Evolutionary conservation across 2,113 vertebrate genomes (phyloP).

Genomic region (Cardinalis cardinalis): DNA sequence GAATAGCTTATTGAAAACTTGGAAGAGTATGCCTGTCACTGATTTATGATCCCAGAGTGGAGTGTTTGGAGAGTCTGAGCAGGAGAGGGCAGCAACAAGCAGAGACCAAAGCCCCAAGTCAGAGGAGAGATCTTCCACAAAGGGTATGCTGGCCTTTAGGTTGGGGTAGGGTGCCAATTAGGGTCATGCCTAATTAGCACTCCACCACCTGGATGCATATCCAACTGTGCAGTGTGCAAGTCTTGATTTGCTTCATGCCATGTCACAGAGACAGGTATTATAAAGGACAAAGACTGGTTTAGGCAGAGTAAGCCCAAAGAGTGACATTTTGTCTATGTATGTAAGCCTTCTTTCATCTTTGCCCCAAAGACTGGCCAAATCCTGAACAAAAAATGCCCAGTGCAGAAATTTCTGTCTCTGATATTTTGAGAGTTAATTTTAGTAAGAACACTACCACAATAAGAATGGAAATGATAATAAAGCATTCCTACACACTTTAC

Average conservation of each 20-base stretch:
- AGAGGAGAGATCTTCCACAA: not conserved
- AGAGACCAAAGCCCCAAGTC: not conserved
- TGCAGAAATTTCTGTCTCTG: not conserved
- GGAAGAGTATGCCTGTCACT: not conserved
- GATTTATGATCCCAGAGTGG: not conserved
- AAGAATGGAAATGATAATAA: not conserved
- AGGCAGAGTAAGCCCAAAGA: not conserved
- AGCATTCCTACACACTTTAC: not conserved
- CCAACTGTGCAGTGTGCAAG: not conserved
- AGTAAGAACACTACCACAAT: not conserved
- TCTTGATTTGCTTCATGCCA: not conserved
- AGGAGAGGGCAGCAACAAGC: slow-evolving; percentile 28
- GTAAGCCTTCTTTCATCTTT: not conserved
- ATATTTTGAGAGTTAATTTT: not conserved
- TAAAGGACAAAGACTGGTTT: not conserved
- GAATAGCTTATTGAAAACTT: not conserved
- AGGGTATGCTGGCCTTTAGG: not conserved
- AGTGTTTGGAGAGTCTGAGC: not conserved
- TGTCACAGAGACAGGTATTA: not conserved
- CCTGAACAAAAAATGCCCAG: not conserved
- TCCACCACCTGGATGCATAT: not conserved
- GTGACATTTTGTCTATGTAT: not conserved
- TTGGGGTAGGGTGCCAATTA: no score
- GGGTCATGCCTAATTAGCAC: not conserved
- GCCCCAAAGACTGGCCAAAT: not conserved